phyloP scores from a whole-genome alignment of 2,113 vertebrate genomes.

The Murina feae region DNA sequence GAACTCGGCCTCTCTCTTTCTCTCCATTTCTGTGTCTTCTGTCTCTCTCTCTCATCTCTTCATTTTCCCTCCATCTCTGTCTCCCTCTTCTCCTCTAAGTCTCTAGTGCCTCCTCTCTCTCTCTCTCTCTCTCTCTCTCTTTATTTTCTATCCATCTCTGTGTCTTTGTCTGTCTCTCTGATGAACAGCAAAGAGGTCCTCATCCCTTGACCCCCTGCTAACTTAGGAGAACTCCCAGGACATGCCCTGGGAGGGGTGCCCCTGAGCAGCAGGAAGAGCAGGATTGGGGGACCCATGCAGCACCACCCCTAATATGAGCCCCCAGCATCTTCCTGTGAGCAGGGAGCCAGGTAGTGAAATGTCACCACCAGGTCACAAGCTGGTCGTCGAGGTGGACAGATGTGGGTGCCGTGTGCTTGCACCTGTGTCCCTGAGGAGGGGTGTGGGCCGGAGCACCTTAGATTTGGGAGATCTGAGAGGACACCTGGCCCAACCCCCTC shows the following conservation, averaged over 20 bases:
- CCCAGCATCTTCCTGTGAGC: background rate
- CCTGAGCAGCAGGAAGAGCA: accelerated
- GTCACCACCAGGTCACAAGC: background rate
- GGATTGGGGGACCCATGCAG: accelerated
- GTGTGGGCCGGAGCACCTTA: accelerated
- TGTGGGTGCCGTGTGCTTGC: background rate
- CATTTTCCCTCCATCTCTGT: background rate
- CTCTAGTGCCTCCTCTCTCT: background rate
- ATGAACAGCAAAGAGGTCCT: background rate
- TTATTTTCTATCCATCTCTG: background rate
- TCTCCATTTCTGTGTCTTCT: background rate
- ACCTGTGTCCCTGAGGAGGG: background rate
- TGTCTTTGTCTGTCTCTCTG: background rate
- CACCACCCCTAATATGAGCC: background rate
- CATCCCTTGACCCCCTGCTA: background rate
- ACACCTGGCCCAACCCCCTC: background rate
- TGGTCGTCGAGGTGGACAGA: accelerated
- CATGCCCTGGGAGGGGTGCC: background rate
- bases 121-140: background rate
- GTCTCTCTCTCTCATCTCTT: background rate
- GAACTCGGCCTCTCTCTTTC: background rate
- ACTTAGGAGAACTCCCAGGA: background rate
- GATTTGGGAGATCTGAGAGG: background rate
- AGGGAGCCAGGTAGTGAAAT: background rate
- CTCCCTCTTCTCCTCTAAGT: background rate